Evolutionary conservation across 2,797 vertebrate genomes (phyloP), one percentile per base, ranked within the genome.

Genomic region (Mycteria americana): DNA sequence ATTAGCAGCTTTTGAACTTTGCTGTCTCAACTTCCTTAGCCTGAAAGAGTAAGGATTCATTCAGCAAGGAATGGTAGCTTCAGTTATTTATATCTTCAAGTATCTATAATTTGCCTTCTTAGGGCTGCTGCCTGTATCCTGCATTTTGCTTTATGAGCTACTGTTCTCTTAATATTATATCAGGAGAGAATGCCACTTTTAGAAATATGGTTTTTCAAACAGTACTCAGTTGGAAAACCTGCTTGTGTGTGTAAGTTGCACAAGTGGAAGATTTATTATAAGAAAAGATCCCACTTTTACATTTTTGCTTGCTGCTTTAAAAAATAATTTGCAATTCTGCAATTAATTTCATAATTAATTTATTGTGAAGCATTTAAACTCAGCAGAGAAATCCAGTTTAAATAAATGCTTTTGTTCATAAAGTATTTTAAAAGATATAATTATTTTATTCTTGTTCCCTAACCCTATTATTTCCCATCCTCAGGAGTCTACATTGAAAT

Each of bases 401-500:
- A 88, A 83, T 67, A 83, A 91, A 60, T 68, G 14, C 59, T 87
- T 86, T 86, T 94, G 59, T 87, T 95, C 72, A 54, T 59, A 33
- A 84, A 82, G 35, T 64, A 87, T 87, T 95, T 85, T n/a, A 88
- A 95, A 84, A 94, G 1, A 53, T 74, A 37, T 65, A 90, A 92
- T 95, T 92, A 95, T 76, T 95, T 86, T 62, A 70, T 84, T 60
- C 54, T 76, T 90, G 14, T 62, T 90, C 59, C 37, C 59, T 82
- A 94, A 82, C 51, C 60, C 67, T 92, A 11, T 90, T 92, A 96
- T 92, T 95, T 95, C 56, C 70, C 19, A 78, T 89, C 54, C 23
- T 92, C 18, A 35, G 51, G 18, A 85, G 7, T 53, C 54, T 95
- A 78, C 25, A 30, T 60, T 79, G 51, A 92, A 95, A 90, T 87